A percentile compares a stretch with the other conserved stretches of the same genome.
phyloP scores from a whole-genome alignment of 2,888 invertebrate genomes.

The Ditula angustiorana region DNA sequence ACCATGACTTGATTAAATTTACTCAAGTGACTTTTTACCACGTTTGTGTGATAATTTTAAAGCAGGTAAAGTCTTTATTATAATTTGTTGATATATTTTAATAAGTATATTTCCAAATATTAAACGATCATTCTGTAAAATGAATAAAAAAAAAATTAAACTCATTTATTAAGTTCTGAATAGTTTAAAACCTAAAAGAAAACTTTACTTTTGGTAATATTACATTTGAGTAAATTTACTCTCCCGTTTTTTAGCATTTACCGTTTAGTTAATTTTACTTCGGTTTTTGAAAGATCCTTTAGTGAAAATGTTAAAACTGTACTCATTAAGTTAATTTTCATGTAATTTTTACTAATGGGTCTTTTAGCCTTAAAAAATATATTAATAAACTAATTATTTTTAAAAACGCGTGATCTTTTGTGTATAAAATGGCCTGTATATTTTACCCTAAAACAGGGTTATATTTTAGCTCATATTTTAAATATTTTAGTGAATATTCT shows the following conservation, averaged over 20 bases:
- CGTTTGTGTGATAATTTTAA: not conserved
- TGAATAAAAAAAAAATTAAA: too few relatives aligned
- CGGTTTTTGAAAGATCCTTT: not conserved
- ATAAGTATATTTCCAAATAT: too few relatives aligned
- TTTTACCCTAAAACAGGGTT: constrained; percentile 60
- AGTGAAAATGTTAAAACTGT: not conserved
- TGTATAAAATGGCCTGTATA: constrained; percentile 74
- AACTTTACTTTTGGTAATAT: not conserved
- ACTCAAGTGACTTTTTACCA: not conserved
- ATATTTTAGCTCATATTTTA: constrained; percentile 26
- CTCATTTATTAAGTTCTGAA: not conserved
- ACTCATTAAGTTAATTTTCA: not conserved
- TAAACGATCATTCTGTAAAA: too few relatives aligned
- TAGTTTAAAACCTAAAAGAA: not conserved
- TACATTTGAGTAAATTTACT: not conserved
- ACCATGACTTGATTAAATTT: not conserved
- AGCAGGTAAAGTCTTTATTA: too few relatives aligned
- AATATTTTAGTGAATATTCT: constrained; percentile 33
- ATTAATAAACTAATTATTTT: constrained; percentile 44
- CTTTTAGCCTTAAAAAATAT: not conserved
- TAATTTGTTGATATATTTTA: too few relatives aligned
- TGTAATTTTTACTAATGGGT: not conserved
- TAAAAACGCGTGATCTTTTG: constrained; percentile 62
- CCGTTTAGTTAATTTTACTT: constrained; percentile 3
- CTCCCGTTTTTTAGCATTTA: not conserved